phyloP scores from a whole-genome alignment of 1,140 invertebrate genomes.

The Caenorhabditis latens region DNA sequence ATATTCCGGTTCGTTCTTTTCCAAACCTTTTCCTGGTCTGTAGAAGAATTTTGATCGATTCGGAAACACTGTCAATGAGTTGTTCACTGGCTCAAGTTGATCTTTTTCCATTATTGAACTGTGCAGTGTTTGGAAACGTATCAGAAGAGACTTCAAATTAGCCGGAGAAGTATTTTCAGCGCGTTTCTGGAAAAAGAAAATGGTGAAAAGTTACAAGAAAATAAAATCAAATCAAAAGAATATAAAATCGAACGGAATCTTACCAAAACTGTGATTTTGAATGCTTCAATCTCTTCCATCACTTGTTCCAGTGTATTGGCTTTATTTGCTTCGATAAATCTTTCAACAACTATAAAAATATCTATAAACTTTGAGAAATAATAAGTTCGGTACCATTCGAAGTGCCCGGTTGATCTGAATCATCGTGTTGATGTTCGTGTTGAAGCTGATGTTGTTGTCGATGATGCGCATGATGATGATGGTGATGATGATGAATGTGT shows the following conservation, averaged over 20 bases:
- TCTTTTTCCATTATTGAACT: conserved; percentile 22
- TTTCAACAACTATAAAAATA: background rate
- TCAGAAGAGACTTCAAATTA: conserved; percentile 22
- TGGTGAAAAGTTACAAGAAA: background rate
- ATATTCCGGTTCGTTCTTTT: background rate
- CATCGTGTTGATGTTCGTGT: conserved; percentile 1
- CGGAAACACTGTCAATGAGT: background rate
- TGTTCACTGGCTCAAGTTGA: background rate
- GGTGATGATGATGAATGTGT: background rate
- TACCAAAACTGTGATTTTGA: conserved; percentile 41
- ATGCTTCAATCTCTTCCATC: conserved; percentile 15
- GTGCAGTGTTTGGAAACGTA: conserved; percentile 29
- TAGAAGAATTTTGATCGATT: background rate
- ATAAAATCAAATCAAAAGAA: background rate
- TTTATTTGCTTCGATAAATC: conserved; percentile 11
- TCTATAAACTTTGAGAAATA: background rate
- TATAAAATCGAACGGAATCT: background rate
- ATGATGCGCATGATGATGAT: conserved; percentile 3
- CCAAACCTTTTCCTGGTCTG: conserved; percentile 42
- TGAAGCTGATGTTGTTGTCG: background rate
- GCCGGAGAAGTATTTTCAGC: background rate
- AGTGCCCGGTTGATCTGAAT: background rate
- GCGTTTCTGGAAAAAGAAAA: background rate
- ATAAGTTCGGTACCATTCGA: background rate
- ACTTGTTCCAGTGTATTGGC: background rate